These are phyloP conservation scores for Chymomyza costata DNA, from an alignment of 1,140 invertebrate species.

Conservation along the genomic window DNA sequence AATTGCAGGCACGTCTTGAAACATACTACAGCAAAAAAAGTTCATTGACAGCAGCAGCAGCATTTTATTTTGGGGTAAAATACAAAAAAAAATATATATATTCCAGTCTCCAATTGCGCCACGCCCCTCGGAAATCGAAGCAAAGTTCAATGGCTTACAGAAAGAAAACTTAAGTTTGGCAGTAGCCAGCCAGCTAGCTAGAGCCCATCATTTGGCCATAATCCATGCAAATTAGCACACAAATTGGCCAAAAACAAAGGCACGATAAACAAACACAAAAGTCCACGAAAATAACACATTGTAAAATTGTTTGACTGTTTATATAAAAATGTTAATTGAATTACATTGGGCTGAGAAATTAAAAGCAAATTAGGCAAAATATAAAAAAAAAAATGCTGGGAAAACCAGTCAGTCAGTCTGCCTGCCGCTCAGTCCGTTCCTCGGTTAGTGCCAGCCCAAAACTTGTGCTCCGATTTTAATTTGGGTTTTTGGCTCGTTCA, in stretches of 20 bases:
- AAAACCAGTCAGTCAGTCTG: slow-evolving; percentile 32
- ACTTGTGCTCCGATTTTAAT: slow-evolving; percentile 63
- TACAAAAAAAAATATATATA: too few relatives aligned
- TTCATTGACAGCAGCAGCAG: slow-evolving; percentile 59
- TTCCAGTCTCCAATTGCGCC: too few relatives aligned
- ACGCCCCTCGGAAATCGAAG: too few relatives aligned
- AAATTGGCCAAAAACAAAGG: slow-evolving; percentile 23
- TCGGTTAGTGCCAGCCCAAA: neutral
- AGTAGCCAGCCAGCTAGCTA: slow-evolving; percentile 27
- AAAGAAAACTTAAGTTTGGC: slow-evolving; percentile 32
- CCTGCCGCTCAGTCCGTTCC: neutral
- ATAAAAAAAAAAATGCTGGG: slow-evolving; percentile 62
- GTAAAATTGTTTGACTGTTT: too few relatives aligned
- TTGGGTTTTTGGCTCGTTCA: slow-evolving; percentile 41
- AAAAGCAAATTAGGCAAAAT: slow-evolving; percentile 64
- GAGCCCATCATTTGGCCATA: slow-evolving; percentile 10
- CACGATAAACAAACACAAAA: slow-evolving; percentile 17
- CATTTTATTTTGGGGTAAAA: too few relatives aligned
- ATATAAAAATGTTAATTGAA: slow-evolving; percentile 63
- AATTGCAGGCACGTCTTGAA: slow-evolving; percentile 59
- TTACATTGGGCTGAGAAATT: slow-evolving; percentile 37
- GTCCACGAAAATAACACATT: slow-evolving; percentile 9
- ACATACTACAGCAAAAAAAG: slow-evolving; percentile 28
- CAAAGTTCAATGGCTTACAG: too few relatives aligned
- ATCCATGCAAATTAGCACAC: neutral